A percentile compares a stretch with the other conserved stretches of the same genome.
Evolutionary conservation across 2,113 vertebrate genomes (phyloP).

Genomic region (Archilochus colubris): DNA sequence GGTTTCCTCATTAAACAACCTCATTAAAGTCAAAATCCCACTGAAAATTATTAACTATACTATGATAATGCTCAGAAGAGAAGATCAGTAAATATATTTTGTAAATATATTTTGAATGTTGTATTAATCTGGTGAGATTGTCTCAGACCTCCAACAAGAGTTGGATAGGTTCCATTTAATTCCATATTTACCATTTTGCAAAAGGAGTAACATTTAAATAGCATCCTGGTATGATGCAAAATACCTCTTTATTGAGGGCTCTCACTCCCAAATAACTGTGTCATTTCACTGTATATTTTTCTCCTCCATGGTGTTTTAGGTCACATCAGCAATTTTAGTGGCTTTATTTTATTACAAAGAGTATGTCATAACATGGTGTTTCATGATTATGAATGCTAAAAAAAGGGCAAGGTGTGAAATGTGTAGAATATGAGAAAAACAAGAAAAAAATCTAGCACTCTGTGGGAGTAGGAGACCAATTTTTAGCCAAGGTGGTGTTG

Average conservation of each 20-base stretch:
- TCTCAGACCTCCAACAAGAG: neutral
- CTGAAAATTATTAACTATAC: constrained; percentile 16
- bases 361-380: neutral
- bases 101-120: neutral
- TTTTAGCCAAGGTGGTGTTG: neutral
- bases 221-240: neutral
- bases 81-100: neutral
- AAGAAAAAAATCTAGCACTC: neutral
- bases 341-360: neutral
- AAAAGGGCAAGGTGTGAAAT: neutral
- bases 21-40: constrained; percentile 38
- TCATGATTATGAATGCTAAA: neutral
- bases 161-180: neutral
- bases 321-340: neutral
- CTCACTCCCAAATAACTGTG: neutral
- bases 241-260: neutral
- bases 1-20: constrained; percentile 8
- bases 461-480: neutral
- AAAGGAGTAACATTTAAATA: neutral
- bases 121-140: neutral
- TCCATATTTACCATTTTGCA: neutral
- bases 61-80: neutral
- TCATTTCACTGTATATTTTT: neutral
- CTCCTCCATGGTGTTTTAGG: neutral
- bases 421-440: neutral